Base-by-base conservation (phyloP, 2,113 vertebrate genomes). In the Empidonax traillii region DNA sequence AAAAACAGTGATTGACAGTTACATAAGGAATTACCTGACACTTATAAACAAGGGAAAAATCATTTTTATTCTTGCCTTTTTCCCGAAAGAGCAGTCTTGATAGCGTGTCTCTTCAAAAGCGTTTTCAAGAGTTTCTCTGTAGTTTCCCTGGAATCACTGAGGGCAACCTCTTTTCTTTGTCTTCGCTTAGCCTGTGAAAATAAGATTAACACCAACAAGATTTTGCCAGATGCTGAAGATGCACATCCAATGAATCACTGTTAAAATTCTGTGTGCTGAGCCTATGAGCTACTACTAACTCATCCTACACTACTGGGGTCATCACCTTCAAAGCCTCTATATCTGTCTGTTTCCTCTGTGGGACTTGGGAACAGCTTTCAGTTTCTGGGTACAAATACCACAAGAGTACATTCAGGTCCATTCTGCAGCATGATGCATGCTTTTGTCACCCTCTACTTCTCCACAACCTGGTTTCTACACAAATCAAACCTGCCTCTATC, bases 121-220 rank as follows among this genome's bases (percentile, higher is more conserved):
- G 99, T 99, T 97, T 94, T 99, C 85, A 99, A 96, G 67, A 99
- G 98, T 85, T 99, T 99, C 81, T 99, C 99, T 49, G 98, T 97
- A 43, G 99, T 99, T 96, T 98, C 98, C 85, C 97, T 99, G 58
- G 99, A 99, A 95, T 99, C 99, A 8, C 24, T 96, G 18, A 58
- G 80, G 21, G 99, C 97, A 22, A 98, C 83, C 55, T 99, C 99
- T 94, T 99, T 99, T 93, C 98, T 98, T 78, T 99, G 98, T 89
- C 99, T 98, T 94, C 99, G 98, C 84, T 98, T 98, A 56, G 98
- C 98, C 99, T 99, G 83, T 39, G 61, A 84, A 96, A 82, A 79
- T n/a, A 61, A 61, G 35, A 77, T 63, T 44, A 85, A 79, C 3
- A 83, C 6, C 53, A 72, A 30, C 0, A 5, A n/a, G 21, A 49